These are phyloP conservation scores for Corythaixoides concolor DNA, from an alignment of 2,113 vertebrate species.

Conservation along the genomic window DNA sequence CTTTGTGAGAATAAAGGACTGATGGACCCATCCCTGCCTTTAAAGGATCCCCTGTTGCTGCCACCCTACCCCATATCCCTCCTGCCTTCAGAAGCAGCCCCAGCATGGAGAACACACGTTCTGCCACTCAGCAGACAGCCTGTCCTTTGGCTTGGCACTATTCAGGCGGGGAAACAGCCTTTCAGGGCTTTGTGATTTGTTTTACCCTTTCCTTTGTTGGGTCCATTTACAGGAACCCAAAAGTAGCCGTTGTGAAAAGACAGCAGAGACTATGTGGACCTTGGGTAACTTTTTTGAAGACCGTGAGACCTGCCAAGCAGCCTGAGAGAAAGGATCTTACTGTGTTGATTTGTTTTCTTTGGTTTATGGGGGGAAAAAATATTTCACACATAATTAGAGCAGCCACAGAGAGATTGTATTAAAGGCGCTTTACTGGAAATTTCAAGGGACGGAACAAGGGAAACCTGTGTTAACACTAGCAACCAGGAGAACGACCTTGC, in stretches of 20 bases:
- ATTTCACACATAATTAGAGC: constrained; percentile 83
- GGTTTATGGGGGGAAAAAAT: constrained; percentile 73
- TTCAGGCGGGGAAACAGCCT: neutral
- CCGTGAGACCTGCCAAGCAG: constrained; percentile 45
- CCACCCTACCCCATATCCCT: neutral
- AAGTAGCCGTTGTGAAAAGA: constrained; percentile 54
- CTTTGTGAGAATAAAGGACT: neutral
- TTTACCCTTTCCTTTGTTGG: constrained; percentile 53
- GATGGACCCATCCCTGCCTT: constrained; percentile 3
- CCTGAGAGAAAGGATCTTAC: constrained; percentile 71
- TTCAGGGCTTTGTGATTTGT: constrained; percentile 45
- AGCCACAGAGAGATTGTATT: constrained; percentile 77
- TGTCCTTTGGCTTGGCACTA: neutral
- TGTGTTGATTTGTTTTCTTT: constrained; percentile 82
- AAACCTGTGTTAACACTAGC: constrained; percentile 74
- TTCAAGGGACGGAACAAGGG: constrained; percentile 76
- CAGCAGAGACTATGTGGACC: constrained; percentile 48
- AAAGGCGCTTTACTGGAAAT: constrained; percentile 81
- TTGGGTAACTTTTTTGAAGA: constrained; percentile 51
- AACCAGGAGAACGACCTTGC: constrained; percentile 55
- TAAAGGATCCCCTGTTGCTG: neutral
- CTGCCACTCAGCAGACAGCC: neutral
- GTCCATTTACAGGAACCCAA: constrained; percentile 35
- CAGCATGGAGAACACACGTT: accelerated
- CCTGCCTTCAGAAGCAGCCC: neutral